phyloP scores from a whole-genome alignment of 1,140 invertebrate genomes.

The Acromyrmex echinatior region DNA sequence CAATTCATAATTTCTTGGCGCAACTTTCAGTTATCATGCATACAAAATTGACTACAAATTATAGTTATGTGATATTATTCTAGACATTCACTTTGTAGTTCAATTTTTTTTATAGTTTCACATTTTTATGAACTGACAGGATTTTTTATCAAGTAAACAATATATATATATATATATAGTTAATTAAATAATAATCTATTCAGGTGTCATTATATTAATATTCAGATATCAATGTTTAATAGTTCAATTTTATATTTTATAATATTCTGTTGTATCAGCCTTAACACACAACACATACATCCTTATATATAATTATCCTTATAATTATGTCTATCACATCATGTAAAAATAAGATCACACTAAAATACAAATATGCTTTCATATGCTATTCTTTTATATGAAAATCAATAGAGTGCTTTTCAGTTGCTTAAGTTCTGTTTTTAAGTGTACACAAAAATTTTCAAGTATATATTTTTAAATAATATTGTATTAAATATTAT shows the following conservation, averaged over 20 bases:
- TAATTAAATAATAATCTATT: slow-evolving; percentile 45
- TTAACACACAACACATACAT: slow-evolving; percentile 59
- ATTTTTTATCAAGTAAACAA: slow-evolving; percentile 25
- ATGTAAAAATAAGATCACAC: slow-evolving; percentile 40
- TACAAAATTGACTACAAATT: slow-evolving; percentile 83
- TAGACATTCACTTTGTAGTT: slow-evolving; percentile 83
- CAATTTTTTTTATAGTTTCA: slow-evolving; percentile 69
- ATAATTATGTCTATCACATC: slow-evolving; percentile 54
- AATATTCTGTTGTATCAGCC: slow-evolving; percentile 65
- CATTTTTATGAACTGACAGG: slow-evolving; percentile 41
- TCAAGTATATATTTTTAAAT: slow-evolving; percentile 3
- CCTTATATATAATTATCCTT: slow-evolving; percentile 66
- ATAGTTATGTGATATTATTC: slow-evolving; percentile 82
- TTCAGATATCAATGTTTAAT: neutral
- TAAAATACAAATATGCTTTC: slow-evolving; percentile 42
- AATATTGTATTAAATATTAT: neutral
- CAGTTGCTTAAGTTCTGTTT: slow-evolving; percentile 7
- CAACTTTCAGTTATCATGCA: slow-evolving; percentile 84
- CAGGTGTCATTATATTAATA: slow-evolving; percentile 34
- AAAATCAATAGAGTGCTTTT: slow-evolving; percentile 27
- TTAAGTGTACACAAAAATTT: slow-evolving; percentile 29
- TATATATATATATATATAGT: slow-evolving; percentile 13
- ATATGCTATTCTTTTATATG: slow-evolving; percentile 33
- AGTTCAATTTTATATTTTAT: slow-evolving; percentile 16
- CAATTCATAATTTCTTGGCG: slow-evolving; percentile 52